Conservation (phyloP, 2,797 vertebrate species). For the Vireo griseus region DNA sequence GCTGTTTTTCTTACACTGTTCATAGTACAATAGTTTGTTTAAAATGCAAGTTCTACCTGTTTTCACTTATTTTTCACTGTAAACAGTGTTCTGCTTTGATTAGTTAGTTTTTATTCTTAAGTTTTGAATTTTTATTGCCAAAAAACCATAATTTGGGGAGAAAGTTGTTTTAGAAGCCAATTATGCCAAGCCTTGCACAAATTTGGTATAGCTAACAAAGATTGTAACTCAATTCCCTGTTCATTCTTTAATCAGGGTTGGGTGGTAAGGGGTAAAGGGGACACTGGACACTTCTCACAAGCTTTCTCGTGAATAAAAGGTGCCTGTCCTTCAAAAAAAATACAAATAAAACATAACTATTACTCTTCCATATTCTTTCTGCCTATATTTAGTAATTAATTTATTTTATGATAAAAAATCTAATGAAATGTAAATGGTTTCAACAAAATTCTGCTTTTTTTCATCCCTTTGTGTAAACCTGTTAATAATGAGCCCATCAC, state of each 20-base stretch:
- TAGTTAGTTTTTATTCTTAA: constrained; percentile 78
- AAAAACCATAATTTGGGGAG: constrained; percentile 74
- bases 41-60: constrained; percentile 80
- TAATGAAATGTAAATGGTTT: constrained; percentile 90
- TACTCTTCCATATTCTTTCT: constrained; percentile 85
- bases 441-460: constrained; percentile 88
- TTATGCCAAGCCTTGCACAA: constrained; percentile 85
- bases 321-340: constrained; percentile 83
- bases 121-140: constrained; percentile 85
- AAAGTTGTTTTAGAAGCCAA: constrained; percentile 75
- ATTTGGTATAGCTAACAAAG: constrained; percentile 81
- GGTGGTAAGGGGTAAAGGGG: constrained; percentile 58
- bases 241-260: constrained; percentile 69
- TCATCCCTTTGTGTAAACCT: constrained; percentile 92
- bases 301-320: constrained; percentile 81
- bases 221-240: constrained; percentile 79
- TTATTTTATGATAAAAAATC: constrained; percentile 88
- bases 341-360: constrained; percentile 75
- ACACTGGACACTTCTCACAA: constrained; percentile 78
- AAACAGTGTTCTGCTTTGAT: constrained; percentile 86
- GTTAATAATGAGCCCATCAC: constrained; percentile 97
- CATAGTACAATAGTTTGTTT: constrained; percentile 81
- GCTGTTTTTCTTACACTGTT: constrained; percentile 87
- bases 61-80: constrained; percentile 82
- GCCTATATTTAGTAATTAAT: constrained; percentile 94